A percentile compares a stretch with the other conserved stretches of the same genome.
These are phyloP conservation scores for Sebastes vulpes DNA, from an alignment of 2,797 vertebrate species.

Conservation along the genomic window DNA sequence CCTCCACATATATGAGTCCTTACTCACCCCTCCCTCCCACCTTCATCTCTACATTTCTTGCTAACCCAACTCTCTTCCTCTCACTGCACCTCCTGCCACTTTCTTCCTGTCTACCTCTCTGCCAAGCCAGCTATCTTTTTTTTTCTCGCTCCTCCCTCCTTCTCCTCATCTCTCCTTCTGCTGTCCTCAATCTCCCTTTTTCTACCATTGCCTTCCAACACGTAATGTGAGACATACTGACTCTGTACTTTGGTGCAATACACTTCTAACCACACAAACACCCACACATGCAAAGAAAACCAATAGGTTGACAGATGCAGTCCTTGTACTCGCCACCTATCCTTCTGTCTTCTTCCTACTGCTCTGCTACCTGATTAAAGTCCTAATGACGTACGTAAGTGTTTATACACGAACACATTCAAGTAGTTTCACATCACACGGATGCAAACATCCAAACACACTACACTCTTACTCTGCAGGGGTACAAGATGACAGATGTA, in stretches of 20 bases:
- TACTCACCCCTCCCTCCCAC: background rate
- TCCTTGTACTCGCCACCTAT: slow-evolving; percentile 38
- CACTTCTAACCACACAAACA: slow-evolving; percentile 41
- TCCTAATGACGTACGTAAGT: slow-evolving; percentile 26
- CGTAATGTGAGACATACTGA: slow-evolving; percentile 49
- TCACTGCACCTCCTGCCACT: slow-evolving; percentile 29
- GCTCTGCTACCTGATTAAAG: slow-evolving; percentile 31
- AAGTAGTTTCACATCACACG: background rate
- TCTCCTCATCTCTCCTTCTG: slow-evolving; percentile 36
- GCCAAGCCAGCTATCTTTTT: slow-evolving; percentile 21
- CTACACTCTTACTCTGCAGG: slow-evolving; percentile 35
- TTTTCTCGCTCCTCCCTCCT: slow-evolving; percentile 15
- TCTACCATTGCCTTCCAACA: slow-evolving; percentile 26
- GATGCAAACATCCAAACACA: slow-evolving; percentile 9
- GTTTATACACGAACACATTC: background rate
- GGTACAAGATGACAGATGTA: slow-evolving; percentile 64
- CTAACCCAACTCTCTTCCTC: slow-evolving; percentile 14
- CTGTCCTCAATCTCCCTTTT: slow-evolving; percentile 44
- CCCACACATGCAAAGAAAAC: slow-evolving; percentile 48
- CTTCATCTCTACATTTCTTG: slow-evolving; percentile 30
- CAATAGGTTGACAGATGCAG: slow-evolving; percentile 56
- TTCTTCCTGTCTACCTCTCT: slow-evolving; percentile 37
- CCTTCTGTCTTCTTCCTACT: slow-evolving; percentile 8
- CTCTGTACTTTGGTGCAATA: slow-evolving; percentile 30
- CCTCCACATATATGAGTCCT: slow-evolving; percentile 2